Evolutionary conservation across 2,888 invertebrate genomes (phyloP).

Genomic region (Chironomus riparius): DNA sequence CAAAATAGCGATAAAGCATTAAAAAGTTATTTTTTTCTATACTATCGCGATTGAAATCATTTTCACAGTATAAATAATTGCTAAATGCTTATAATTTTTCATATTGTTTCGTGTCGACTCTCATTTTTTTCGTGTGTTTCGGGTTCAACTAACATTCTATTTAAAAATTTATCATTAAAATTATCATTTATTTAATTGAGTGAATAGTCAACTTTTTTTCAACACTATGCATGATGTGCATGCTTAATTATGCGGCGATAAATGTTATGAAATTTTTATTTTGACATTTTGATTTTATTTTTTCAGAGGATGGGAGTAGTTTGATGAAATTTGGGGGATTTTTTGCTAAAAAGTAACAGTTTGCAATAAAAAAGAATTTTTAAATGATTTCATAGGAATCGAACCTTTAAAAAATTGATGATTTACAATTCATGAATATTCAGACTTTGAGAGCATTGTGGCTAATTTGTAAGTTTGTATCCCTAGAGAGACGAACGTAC

Average conservation of each 20-base stretch:
- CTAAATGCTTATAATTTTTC: constrained; percentile 15
- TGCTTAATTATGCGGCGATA: not conserved
- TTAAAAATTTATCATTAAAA: not conserved
- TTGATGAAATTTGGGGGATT: not conserved
- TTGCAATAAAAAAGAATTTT: too few species aligned
- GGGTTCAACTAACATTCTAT: too few species aligned
- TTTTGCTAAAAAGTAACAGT: too few species aligned
- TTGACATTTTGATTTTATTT: not conserved
- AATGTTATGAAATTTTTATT: not conserved
- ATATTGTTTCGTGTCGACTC: too few species aligned
- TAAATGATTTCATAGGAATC: too few species aligned
- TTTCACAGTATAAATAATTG: constrained; percentile 5
- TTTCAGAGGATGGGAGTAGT: not conserved
- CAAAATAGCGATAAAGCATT: constrained; percentile 17
- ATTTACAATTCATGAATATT: too few species aligned
- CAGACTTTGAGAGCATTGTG: too few species aligned
- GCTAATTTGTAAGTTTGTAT: too few species aligned
- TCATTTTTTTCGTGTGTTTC: too few species aligned
- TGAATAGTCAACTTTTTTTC: not conserved
- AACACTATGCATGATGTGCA: not conserved
- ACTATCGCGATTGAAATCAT: constrained; percentile 9
- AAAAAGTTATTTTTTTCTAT: not conserved
- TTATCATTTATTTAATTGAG: not conserved
- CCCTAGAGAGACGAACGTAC: too few species aligned
- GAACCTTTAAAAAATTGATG: too few species aligned